Conservation (phyloP, 2,113 vertebrate species). For the Gobiocypris rarus region DNA sequence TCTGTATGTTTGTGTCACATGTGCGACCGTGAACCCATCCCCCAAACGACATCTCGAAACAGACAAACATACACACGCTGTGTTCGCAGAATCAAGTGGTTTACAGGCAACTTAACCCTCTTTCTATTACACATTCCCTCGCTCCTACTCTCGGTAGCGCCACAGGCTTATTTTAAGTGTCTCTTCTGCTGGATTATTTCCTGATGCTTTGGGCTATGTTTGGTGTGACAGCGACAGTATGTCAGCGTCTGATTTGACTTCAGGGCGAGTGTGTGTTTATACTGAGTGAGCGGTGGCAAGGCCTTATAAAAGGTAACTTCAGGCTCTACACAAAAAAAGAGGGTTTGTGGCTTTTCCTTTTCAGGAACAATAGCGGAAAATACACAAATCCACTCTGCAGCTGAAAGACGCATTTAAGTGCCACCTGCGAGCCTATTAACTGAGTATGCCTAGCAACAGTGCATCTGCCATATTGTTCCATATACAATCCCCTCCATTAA, state of each 20-base stretch:
- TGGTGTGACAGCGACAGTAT: slow-evolving; percentile 48
- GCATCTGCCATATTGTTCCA: slow-evolving; percentile 21
- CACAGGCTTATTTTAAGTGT: slow-evolving; percentile 50
- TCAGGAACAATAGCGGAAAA: not conserved
- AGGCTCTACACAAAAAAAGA: slow-evolving; percentile 5
- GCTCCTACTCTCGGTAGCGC: slow-evolving; percentile 21
- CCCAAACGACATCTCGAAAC: not conserved
- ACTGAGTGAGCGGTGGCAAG: slow-evolving; percentile 10
- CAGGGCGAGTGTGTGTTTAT: slow-evolving; percentile 31
- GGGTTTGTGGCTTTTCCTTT: slow-evolving; percentile 31
- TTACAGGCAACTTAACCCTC: slow-evolving; percentile 32
- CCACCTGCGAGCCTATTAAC: slow-evolving; percentile 48
- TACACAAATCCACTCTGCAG: slow-evolving; percentile 15
- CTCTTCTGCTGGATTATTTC: slow-evolving; percentile 51
- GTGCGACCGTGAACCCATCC: slow-evolving; percentile 12
- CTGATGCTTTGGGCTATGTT: slow-evolving; percentile 50
- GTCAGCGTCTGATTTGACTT: slow-evolving; percentile 42
- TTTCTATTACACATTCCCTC: slow-evolving; percentile 21
- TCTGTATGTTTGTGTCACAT: slow-evolving; percentile 14
- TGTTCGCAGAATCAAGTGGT: slow-evolving; percentile 18
- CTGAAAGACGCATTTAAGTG: slow-evolving; percentile 38
- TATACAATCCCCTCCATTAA: slow-evolving; percentile 26
- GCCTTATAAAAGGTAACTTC: slow-evolving; percentile 40
- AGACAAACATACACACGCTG: slow-evolving; percentile 10
- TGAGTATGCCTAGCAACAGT: slow-evolving; percentile 25